Base-by-base conservation (phyloP, 30 jellyfish, hydroid and myxozoan genomes). In the Aurelia coerulea region DNA sequence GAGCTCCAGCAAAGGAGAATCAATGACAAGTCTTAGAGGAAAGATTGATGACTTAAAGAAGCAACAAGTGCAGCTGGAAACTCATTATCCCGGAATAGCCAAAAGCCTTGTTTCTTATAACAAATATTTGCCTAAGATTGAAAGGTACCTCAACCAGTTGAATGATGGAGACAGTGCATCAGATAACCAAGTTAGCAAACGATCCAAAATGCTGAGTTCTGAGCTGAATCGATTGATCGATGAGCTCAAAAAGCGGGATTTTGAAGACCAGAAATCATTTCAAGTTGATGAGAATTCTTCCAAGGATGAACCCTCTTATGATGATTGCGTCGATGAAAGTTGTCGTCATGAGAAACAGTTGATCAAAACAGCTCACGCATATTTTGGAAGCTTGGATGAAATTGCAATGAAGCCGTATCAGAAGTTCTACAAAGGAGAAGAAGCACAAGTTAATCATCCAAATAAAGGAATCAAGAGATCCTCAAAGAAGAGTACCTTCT, bases 371-470 rank as follows among this genome's bases (percentile, higher is more conserved):
- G 99, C 99, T 2, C 97, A 96, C 1, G 90, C 88, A 69, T 95
- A 95, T 60, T 95, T 95, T 62, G 96, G 95, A 64, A 89, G 88
- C 76, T 68, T 95, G 10, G 99, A 95, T 67, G 91, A 79, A 51
- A 69, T 95, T n/a, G 99, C 99, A 6, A 76, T 95, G 96, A 94
- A 90, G 52, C 99, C 99, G 4, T 95, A 95, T 65, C 85, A 95
- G 78, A 90, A 86, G 67, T 95, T 95, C 76, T 90, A 87, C 84
- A 67, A 78, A 62, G 85, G 85, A 52, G 88, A 90, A 51, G 81
- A 83, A 70, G 53, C 54, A 12, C 52, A 84, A 0, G n/a, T 73
- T 10, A 35, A 62, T 65, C 85, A 79, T 49, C 85, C 49, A 11
- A 68, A 68, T 23, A 81, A 73, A 42, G 90, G 96, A 29, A 71